Base-by-base conservation (phyloP, 92 coral and sea anemone species). In the Scolanthus callimorphus region DNA sequence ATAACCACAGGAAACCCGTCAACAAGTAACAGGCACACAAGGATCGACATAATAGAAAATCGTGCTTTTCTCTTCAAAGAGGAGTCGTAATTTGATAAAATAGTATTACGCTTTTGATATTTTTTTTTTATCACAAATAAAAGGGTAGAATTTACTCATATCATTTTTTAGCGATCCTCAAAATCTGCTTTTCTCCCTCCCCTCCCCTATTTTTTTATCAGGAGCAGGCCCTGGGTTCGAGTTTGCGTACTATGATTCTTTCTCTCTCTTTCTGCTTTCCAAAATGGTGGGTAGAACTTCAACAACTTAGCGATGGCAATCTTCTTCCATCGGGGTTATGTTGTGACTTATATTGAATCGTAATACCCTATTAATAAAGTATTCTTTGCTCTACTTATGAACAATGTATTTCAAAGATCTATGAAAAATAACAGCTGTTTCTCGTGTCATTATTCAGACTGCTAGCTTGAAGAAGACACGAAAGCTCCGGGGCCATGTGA, bases 401-500 rank as follows among this genome's bases (percentile, higher is more conserved):
- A 27, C 20, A 0, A 28, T 3, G 26, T 63, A 34, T 34, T 43
- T 20, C 62, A 37, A 27, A 26, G 25, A 11, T 21, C 30, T 15
- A 25, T 23, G 22, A 46, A 67, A 3, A 46, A 53, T 51, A 27
- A 22, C 41, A 24, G n/a, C n/a, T 24, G 24, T 19, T 39, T 44
- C 11, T 23, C 23, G n/a, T 31, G 20, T 21, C 57, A 30, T 21
- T 11, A 23, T 57, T 27, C 34, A 92, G 98, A 88, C 98, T 70
- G 96, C 98, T 24, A 88, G 98, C 67, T 89, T 88, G 48, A 92
- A 88, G 94, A 92, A 92, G 86, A 84, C 94, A 31, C 81, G 98
- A 64, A 92, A 92, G 80, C 80, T 80, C 68, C 96, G 98, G 68
- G 98, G 98, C 77, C 98, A 92, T 84, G 98, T 92, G 83, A 92